These are phyloP conservation scores for Phortica variegata DNA, from an alignment of 1,140 invertebrate genomes.

Conservation along the genomic window DNA sequence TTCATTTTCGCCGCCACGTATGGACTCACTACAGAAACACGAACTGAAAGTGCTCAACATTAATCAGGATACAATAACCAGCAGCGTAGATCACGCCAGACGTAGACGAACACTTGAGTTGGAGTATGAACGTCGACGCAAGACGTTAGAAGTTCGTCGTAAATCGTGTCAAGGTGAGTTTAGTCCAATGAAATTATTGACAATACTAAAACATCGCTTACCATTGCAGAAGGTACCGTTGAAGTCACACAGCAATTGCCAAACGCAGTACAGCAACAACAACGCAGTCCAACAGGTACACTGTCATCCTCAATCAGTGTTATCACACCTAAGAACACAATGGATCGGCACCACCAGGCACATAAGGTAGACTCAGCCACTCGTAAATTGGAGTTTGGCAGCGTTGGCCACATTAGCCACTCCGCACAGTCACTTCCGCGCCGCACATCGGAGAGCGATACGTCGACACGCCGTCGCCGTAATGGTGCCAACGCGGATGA, in stretches of 20 bases:
- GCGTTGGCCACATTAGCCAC: constrained; percentile 41
- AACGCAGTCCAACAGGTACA: constrained; percentile 15
- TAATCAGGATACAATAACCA: constrained; percentile 48
- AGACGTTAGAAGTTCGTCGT: constrained; percentile 47
- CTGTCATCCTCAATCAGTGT: constrained; percentile 43
- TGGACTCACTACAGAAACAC: constrained; percentile 52
- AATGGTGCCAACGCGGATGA: constrained; percentile 41
- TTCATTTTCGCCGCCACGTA: constrained; percentile 60
- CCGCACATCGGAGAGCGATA: constrained; percentile 53
- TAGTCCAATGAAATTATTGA: neutral
- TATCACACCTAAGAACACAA: constrained; percentile 35
- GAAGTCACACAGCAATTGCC: constrained; percentile 12
- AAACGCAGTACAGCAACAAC: constrained; percentile 12
- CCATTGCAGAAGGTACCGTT: constrained; percentile 37
- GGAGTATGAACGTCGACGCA: constrained; percentile 54
- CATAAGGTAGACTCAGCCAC: constrained; percentile 34
- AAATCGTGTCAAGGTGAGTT: constrained; percentile 50
- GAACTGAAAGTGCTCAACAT: constrained; percentile 39
- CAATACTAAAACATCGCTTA: neutral
- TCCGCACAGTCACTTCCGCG: constrained; percentile 43
- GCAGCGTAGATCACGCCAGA: constrained; percentile 47
- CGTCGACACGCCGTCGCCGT: constrained; percentile 45
- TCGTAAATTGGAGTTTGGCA: constrained; percentile 49
- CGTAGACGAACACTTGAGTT: constrained; percentile 49
- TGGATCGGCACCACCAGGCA: constrained; percentile 7